Conservation (phyloP, 2,113 vertebrate species). For the Toxostoma redivivum region DNA sequence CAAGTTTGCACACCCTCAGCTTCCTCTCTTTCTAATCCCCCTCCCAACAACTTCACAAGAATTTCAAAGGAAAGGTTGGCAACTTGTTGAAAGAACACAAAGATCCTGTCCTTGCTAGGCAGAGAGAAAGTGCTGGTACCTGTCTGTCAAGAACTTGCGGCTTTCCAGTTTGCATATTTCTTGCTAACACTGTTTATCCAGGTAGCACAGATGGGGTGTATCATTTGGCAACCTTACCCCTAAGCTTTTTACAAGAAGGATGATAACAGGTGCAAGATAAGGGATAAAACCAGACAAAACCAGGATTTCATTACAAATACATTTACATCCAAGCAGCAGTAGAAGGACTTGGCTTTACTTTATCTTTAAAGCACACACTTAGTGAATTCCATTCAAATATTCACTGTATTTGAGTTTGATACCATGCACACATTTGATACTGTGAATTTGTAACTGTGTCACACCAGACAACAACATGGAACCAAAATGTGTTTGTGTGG, state of each 20-base stretch:
- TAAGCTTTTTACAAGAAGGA: constrained; percentile 22
- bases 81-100: neutral
- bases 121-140: neutral
- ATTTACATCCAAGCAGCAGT: constrained; percentile 46
- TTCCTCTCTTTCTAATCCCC: neutral
- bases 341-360: constrained; percentile 16
- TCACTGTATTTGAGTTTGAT: constrained; percentile 46
- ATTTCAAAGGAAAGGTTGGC: neutral
- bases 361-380: constrained; percentile 27
- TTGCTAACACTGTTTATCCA: constrained; percentile 26
- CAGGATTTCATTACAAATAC: constrained; percentile 23
- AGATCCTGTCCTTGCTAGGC: neutral
- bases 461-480: neutral
- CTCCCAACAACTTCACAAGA: neutral
- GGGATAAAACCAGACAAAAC: neutral
- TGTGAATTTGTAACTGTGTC: neutral
- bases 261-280: constrained; percentile 66
- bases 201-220: constrained; percentile 21
- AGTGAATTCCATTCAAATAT: constrained; percentile 39
- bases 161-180: constrained; percentile 39
- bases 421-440: neutral
- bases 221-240: neutral
- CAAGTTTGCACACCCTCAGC: neutral
- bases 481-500: neutral
- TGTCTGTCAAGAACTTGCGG: neutral